phyloP scores from a whole-genome alignment of 2,797 vertebrate genomes.

The Spea hammondii region DNA sequence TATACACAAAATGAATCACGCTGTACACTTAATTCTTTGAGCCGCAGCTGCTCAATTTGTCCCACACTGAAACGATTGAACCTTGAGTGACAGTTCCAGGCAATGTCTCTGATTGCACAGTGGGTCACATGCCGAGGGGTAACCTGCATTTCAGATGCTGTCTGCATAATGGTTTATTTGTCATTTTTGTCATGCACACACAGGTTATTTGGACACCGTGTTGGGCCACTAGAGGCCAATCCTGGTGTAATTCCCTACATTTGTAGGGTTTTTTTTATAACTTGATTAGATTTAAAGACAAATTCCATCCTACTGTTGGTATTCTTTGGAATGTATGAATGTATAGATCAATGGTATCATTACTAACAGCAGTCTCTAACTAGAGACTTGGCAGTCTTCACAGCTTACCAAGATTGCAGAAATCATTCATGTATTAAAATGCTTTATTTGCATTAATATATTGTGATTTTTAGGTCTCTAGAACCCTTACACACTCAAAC shows the following conservation, averaged over 20 bases:
- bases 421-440: no score
- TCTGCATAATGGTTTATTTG: slow-evolving; percentile 55
- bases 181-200: slow-evolving; percentile 30
- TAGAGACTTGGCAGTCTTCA: no score
- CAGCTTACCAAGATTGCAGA: no score
- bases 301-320: no score
- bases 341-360: no score
- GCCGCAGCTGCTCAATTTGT: slow-evolving; percentile 63
- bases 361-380: no score
- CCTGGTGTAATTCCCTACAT: slow-evolving; percentile 56
- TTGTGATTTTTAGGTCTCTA: no score
- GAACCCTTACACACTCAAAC: no score
- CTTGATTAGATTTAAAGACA: background rate
- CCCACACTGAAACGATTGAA: slow-evolving; percentile 59
- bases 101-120: slow-evolving; percentile 60
- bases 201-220: slow-evolving; percentile 54
- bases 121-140: slow-evolving; percentile 59
- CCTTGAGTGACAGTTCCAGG: slow-evolving; percentile 64
- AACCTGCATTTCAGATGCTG: slow-evolving; percentile 63
- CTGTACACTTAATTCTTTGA: slow-evolving; percentile 61
- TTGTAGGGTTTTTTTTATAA: slow-evolving; percentile 45
- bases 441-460: no score
- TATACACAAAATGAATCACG: slow-evolving; percentile 64
- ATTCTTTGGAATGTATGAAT: no score
- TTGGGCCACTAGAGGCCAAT: slow-evolving; percentile 59